Percentiles rank a stretch among this genome's conserved stretches.
phyloP scores from a whole-genome alignment of 2,113 vertebrate genomes.

The Gulo gulo region DNA sequence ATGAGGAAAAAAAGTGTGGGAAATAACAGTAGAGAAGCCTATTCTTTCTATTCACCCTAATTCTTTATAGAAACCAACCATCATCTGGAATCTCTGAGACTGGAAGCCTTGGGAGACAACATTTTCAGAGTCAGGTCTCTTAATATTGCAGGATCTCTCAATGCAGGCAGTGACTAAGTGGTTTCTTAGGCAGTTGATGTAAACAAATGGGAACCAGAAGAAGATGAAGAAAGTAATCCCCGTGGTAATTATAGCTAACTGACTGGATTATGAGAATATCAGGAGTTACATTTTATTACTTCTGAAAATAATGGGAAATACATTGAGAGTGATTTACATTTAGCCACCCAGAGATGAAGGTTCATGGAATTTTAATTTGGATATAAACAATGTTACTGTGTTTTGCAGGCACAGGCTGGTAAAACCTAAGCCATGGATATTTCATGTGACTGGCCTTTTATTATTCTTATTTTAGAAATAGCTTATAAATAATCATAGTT shows the following conservation, averaged over 20 bases:
- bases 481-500: not conserved
- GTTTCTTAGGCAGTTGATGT: not conserved
- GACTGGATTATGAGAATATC: not conserved
- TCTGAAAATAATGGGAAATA: conserved; percentile 19
- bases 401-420: not conserved
- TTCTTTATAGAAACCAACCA: not conserved
- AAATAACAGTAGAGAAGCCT: not conserved
- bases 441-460: not conserved
- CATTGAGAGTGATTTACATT: not conserved
- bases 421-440: not conserved
- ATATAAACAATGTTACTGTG: not conserved
- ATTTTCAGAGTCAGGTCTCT: not conserved
- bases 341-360: not conserved
- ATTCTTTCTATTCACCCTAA: not conserved
- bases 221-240: not conserved
- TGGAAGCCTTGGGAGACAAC: not conserved
- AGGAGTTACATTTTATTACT: not conserved
- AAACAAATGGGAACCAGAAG: not conserved
- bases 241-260: not conserved
- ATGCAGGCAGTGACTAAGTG: not conserved
- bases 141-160: not conserved
- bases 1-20: not conserved
- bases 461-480: not conserved
- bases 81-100: not conserved
- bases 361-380: not conserved